Conservation (phyloP, 1,140 invertebrate species). For the Oreohelix idahoensis region DNA sequence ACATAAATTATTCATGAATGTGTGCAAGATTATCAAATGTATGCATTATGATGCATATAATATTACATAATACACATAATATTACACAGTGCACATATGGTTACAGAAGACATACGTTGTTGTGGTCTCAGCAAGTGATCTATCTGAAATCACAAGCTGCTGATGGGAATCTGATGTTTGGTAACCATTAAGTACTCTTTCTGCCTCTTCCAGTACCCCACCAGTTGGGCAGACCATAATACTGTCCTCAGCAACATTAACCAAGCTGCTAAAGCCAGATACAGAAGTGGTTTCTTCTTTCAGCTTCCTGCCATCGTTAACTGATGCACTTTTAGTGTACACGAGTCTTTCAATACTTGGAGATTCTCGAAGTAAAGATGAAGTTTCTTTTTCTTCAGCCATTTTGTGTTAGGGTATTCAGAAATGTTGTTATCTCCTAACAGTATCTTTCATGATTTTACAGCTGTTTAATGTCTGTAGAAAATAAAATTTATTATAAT, state of each 20-base stretch:
- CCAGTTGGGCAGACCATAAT: constrained; percentile 7
- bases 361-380: background rate
- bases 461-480: no score
- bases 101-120: background rate
- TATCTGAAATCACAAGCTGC: background rate
- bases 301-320: background rate
- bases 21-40: background rate
- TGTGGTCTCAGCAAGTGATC: background rate
- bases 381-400: constrained; percentile 10
- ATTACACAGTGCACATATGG: background rate
- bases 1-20: background rate
- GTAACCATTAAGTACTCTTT: background rate
- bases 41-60: background rate
- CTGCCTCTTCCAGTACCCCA: background rate
- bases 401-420: background rate
- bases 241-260: background rate
- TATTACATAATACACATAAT: background rate
- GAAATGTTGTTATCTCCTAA: no score
- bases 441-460: no score
- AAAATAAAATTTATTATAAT: no score
- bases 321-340: background rate
- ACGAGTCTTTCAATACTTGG: background rate
- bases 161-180: background rate
- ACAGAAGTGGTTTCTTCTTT: background rate
- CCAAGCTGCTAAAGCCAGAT: background rate